These are phyloP conservation scores for Drosophila equinoxialis DNA, from an alignment of 1,140 invertebrate genomes.

Conservation along the genomic window DNA sequence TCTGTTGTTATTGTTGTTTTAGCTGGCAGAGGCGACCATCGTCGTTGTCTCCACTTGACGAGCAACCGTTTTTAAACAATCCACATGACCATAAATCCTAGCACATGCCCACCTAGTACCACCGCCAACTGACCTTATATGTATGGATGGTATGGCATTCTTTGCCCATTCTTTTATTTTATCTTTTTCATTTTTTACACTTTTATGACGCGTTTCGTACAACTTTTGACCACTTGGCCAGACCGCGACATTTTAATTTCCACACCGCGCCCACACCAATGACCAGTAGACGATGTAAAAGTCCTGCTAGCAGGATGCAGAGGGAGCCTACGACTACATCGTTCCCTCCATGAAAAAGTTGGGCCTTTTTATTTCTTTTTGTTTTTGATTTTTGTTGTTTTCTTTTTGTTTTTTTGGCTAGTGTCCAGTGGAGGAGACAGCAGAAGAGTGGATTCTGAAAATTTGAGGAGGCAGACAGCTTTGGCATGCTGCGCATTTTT, in stretches of 20 bases:
- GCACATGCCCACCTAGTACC: not conserved
- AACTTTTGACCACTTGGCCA: slow-evolving; percentile 76
- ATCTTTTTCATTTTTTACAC: slow-evolving; percentile 33
- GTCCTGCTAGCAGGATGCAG: not conserved
- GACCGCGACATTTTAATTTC: slow-evolving; percentile 80
- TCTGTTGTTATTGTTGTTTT: slow-evolving; percentile 16
- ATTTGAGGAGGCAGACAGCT: slow-evolving; percentile 6
- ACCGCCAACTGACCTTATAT: slow-evolving; percentile 15
- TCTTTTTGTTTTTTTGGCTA: not conserved
- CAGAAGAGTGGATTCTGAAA: not conserved
- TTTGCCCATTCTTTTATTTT: slow-evolving; percentile 24
- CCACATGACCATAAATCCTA: slow-evolving; percentile 74
- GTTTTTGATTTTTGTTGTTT: not conserved
- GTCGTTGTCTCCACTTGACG: slow-evolving; percentile 63
- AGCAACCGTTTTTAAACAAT: slow-evolving; percentile 62
- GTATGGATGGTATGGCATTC: not conserved
- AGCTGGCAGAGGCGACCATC: not conserved
- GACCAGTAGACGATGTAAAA: not conserved
- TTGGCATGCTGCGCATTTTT: slow-evolving; percentile 54
- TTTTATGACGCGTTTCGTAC: slow-evolving; percentile 69
- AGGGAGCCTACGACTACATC: not conserved
- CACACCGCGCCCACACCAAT: slow-evolving; percentile 43
- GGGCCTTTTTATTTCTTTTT: not conserved
- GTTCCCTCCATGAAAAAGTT: not conserved
- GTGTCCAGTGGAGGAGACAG: not conserved